Evolutionary conservation across 2,113 vertebrate species (phyloP), one percentile per base, ranked within the genome.

Genomic region (Hippocampus comes): DNA sequence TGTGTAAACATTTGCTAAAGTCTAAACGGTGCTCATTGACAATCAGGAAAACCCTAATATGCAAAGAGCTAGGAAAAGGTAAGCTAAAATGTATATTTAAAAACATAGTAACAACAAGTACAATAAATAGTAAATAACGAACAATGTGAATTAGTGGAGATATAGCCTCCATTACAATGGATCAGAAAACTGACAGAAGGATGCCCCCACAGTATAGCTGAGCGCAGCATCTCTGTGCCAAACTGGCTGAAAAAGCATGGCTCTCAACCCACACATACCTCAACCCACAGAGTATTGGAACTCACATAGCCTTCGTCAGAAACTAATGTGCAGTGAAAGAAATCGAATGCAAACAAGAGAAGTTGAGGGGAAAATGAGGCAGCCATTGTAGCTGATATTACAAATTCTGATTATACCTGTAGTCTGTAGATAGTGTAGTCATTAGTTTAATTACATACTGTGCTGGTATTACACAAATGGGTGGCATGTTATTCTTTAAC

Each of bases 231-330:
- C 68, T 57, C 65, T 73, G 78, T 84, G 88, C 88, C 90, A 90
- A 89, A 84, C 77, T 88, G 84, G 88, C 87, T 82, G 82, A 82
- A 78, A 75, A 82, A 83, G 84, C 74, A 82, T 80, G 86, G 5
- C 66, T 81, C 71, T 59, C 76, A 81, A 69, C 89, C 88, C 89
- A 83, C 85, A 67, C 81, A 84, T 85, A 87, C 85, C 82, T 85
- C 89, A 84, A 85, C 82, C 87, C 80, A 89, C 87, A 79, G 82
- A 84, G 85, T 72, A 59, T 82, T 42, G 74, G 5, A 84, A 83
- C 84, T 71, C 81, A 73, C 68, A 68, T 82, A 84, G 73, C 79
- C 87, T 78, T 81, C 70, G 82, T 82, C 83, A 78, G 85, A 80
- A 83, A 77, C 80, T 83, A 61, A n/a, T 78, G 75, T 55, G 75